Evolutionary conservation across 2,113 vertebrate genomes (phyloP), one percentile per base, ranked within the genome.

Genomic region (Hippocampus guttulatus): DNA sequence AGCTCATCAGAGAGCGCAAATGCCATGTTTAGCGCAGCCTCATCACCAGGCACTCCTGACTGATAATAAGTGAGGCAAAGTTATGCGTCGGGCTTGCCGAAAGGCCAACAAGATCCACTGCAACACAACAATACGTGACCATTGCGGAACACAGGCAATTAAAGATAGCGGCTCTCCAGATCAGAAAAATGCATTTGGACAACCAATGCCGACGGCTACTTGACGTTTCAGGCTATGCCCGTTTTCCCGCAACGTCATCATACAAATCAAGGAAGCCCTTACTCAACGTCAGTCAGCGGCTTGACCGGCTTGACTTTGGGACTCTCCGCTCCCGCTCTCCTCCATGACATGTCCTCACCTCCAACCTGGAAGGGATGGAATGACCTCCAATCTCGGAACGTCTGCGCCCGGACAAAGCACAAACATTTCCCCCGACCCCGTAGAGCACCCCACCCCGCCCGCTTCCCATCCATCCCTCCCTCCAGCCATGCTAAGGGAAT

Each of bases 1-100:
- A 81, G 83, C 81, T 82, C 83, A 86, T 92, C 84, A 86, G 76
- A 78, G 84, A 85, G 87, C 71, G 73, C 84, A 89, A 87, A 87
- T 86, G 85, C 84, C 84, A 88, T 80, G 73, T 88, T 88, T 84
- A 84, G 80, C 74, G 75, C 55, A 69, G 60, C 72, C 79, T 78
- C 73, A 78, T 86, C 81, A 70, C 71, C 68, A 51, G 71, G 80
- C 79, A 71, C 70, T 45, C 7, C 67, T 47, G 71, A 57, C 49
- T 57, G 74, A 71, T 76, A 81, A 83, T 71, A 73, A 60, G 27
- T 58, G 77, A 64, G 69, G 74, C n/a, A 45, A 51, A 84, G 75
- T 85, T 75, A 72, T 73, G 75, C 73, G 75, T 73, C 41, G 64
- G 47, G 67, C 51, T 0, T 57, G 2, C 21, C 70, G 45, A 83